Conservation (phyloP, 35 echinoderm and acorn worm species). For the Holothuria glaberrima region DNA sequence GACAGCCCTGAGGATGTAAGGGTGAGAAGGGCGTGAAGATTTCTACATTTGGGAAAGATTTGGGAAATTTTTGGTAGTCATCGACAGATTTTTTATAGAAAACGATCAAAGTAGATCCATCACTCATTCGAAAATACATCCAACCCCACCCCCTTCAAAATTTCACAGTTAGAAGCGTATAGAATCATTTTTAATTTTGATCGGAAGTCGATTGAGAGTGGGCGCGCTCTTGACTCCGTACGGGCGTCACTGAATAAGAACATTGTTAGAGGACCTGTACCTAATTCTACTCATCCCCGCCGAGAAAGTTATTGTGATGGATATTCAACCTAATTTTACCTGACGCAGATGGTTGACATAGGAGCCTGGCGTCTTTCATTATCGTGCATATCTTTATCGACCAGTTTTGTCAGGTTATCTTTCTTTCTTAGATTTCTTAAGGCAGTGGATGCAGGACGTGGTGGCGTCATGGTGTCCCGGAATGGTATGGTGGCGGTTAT, state of each 20-base stretch:
- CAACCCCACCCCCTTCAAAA: no score
- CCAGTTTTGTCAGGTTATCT: conserved; percentile 47
- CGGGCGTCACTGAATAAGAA: neutral
- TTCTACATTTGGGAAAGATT: no score
- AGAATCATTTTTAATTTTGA: no score
- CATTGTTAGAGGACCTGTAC: neutral
- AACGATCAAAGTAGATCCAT: no score
- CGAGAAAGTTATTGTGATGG: neutral
- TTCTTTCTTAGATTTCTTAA: conserved; percentile 19
- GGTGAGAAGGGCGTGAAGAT: no score
- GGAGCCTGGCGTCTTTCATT: conserved; percentile 52
- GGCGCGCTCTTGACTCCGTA: neutral
- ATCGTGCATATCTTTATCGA: conserved; percentile 35
- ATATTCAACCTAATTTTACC: neutral
- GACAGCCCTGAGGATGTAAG: no score
- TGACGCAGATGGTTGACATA: conserved; percentile 34
- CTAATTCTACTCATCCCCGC: neutral
- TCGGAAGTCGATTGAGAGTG: no score
- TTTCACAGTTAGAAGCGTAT: no score
- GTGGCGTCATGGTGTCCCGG: conserved; percentile 35
- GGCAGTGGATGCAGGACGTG: conserved; percentile 34
- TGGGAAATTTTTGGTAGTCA: no score
- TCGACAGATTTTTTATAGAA: no score
- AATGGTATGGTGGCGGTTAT: conserved; percentile 38
- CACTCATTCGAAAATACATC: no score